phyloP scores from a whole-genome alignment of 2,113 vertebrate genomes.

The Syrrhaptes paradoxus region DNA sequence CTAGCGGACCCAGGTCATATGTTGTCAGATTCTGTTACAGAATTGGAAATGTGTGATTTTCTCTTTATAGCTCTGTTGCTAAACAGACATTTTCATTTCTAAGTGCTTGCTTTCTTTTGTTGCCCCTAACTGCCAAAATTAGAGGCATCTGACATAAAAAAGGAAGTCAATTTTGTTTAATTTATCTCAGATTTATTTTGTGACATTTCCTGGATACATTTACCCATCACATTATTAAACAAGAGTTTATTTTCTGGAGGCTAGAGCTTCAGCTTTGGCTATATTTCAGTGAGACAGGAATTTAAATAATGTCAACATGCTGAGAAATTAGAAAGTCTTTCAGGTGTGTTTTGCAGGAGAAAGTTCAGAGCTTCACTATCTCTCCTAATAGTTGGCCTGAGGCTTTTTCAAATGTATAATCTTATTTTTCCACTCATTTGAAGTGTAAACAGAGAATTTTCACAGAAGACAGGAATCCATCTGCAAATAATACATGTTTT shows the following conservation, averaged over 20 bases:
- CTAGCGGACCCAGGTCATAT: neutral
- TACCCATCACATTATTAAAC: slow-evolving; percentile 39
- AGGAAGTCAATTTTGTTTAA: slow-evolving; percentile 45
- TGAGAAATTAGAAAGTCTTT: slow-evolving; percentile 37
- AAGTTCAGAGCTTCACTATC: slow-evolving; percentile 54
- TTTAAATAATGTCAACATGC: slow-evolving; percentile 18
- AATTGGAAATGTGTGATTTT: neutral
- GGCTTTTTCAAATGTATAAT: slow-evolving; percentile 11
- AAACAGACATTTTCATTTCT: neutral
- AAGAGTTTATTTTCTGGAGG: slow-evolving; percentile 60
- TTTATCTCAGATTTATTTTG: slow-evolving; percentile 48
- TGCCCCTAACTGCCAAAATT: slow-evolving; percentile 23
- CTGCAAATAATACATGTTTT: slow-evolving; percentile 28
- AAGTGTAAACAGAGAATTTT: slow-evolving; percentile 47
- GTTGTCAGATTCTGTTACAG: neutral
- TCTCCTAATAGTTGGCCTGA: slow-evolving; percentile 41
- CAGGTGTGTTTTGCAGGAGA: slow-evolving; percentile 48
- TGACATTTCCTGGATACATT: slow-evolving; percentile 42
- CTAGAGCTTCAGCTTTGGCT: slow-evolving; percentile 19
- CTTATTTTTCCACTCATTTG: slow-evolving; percentile 49
- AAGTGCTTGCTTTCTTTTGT: neutral
- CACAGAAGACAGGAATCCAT: slow-evolving; percentile 32
- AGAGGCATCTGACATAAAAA: slow-evolving; percentile 3
- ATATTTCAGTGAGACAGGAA: slow-evolving; percentile 22
- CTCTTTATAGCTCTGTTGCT: neutral